Base-by-base conservation (phyloP, 2,797 vertebrate genomes). In the Gallirallus australis region DNA sequence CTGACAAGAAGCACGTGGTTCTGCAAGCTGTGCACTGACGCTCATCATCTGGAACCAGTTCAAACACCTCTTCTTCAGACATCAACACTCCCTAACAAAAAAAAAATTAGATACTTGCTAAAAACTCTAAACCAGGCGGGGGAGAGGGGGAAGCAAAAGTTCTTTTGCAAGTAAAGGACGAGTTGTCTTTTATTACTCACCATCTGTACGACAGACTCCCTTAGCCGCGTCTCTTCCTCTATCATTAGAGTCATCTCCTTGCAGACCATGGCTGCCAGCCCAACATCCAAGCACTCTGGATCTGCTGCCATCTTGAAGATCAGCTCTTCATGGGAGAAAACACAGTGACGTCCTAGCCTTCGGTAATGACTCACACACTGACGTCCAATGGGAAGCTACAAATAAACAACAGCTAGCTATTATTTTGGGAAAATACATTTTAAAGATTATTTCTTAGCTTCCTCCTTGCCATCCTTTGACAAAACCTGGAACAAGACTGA, bases 281-380 rank as follows among this genome's bases (percentile, higher is more conserved):
- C 99, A 59, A 99, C 99, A 6, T 99, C 99, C 45, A 99, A 97
- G 94, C 99, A 99, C 91, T 99, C 99, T 0, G 99, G 99, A 93
- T 99, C 99, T 7, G 99, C 98, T 1, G 99, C 99, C 99, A 99
- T 99, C 97, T 99, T 99, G 97, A 99, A 99, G 95, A 99, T 98
- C 42, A 99, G 98, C 95, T 99, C 99, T 79, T 99, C 99, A 0
- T 99, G 99, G 54, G 99, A 99, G 97, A 99, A 99, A 21, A 99
- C 99, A 37, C 99, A 99, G 93, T 99, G 99, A 30, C 99, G 99
- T 37, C 98, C 99, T 28, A 99, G 98, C 8, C 99, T 98, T 3
- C 99, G 98, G 95, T 99, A 99, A 97, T 99, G 99, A 39, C 98
- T 99, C 59, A 99, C 99, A 88, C 99, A 99, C 96, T 99, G 99